Evolutionary conservation across 1,140 invertebrate genomes (phyloP), one percentile per base, ranked within the genome.

Genomic region (Adoxophyes honmai): DNA sequence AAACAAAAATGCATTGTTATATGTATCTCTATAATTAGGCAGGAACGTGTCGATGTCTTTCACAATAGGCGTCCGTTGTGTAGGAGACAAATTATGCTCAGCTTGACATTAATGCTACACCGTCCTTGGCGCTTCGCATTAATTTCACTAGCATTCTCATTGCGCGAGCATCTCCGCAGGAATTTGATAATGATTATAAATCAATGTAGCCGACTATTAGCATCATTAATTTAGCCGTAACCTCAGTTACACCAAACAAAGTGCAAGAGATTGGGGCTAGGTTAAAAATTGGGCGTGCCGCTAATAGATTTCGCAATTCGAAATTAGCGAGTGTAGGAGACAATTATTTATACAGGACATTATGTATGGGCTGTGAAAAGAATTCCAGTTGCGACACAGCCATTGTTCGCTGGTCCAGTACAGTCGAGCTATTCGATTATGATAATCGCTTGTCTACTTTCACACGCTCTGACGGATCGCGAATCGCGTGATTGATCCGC

Each of bases 31-130:
- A 18, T 62, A 58, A 62, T 34, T 54, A 61, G 57, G 55, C 61
- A 63, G 62, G 63, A 57, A 60, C 34, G 59, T 60, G 48, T 37
- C 57, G 34, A 16, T 35, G 34, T 34, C 42, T 66, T 70, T 57
- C 62, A 60, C 59, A 74, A 68, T 68, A 55, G 62, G 51, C 55
- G 44, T 66, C 60, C 64, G 48, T 38, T 66, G 73, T 75, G 73
- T 78, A 78, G 75, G 75, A 70, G 75, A 78, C 59, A 65, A 69
- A 75, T 70, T 72, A 78, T 75, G 60, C 62, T 54, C 66, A 66
- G 59, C 62, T 54, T 69, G 68, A 72, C 70, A 72, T 70, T 68
- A 71, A 53, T 60, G 39, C 10, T 44, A 36, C 1, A 10, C 52
- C 58, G 70, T 64, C 73, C 66, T 78, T 74, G 68, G 51, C 34